Evolutionary conservation across 2,797 vertebrate species (phyloP), one percentile per base, ranked within the genome.

Genomic region (Hipposideros larvatus): DNA sequence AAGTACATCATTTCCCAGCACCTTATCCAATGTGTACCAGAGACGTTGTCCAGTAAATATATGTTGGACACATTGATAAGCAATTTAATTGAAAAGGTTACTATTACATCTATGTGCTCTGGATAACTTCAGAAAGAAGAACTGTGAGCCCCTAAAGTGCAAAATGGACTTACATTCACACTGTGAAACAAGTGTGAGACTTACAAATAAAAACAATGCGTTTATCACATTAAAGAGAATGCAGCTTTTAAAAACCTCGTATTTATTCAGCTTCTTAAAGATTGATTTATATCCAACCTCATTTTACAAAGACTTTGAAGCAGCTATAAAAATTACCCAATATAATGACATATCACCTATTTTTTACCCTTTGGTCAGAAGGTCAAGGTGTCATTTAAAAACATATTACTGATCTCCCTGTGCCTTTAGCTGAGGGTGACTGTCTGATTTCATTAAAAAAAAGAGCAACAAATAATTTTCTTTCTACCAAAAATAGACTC

Each of bases 301-400:
- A 70, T 70, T 90, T 96, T 74, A 85, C 41, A 86, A 95, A 91
- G 55, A 5, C 22, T 94, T 84, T 65, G 63, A 92, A 15, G 24
- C 4, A 65, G 51, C 68, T 92, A 96, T 98, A 98, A 98, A 98
- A 97, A 98, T 94, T 96, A 96, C 24, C 4, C 37, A 96, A 59
- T 55, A 41, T 78, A 78, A 93, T 21, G 96, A 97, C 96, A 95
- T 37, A 53, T 61, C 68, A 94, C 63, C 70, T 96, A 66, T 80
- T 94, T 66, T 94, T 97, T 85, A 90, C 78, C 82, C 5, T 95
- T 96, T 87, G 77, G 66, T 63, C 5, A 82, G 37, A 31, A 97
- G 34, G 61, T 46, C 86, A 96, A 46, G 79, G 24, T 53, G 5
- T 89, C 51, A 74, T 89, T 97, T 93, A 31, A 55, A 91, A 91